These are phyloP conservation scores for Muraenolepis orangiensis DNA, from an alignment of 2,797 vertebrate genomes.

Conservation along the genomic window DNA sequence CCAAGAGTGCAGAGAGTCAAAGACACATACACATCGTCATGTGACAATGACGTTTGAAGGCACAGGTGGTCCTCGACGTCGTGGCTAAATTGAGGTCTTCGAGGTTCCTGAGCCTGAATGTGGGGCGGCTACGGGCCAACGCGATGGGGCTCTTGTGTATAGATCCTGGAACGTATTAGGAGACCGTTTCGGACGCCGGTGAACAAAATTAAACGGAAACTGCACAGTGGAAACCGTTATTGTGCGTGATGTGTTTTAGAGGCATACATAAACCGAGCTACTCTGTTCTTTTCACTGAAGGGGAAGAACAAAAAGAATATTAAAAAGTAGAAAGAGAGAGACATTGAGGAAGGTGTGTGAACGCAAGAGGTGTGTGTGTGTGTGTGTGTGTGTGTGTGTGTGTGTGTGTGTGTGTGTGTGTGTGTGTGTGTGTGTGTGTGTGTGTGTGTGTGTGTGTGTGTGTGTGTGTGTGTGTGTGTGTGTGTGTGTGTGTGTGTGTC, in stretches of 20 bases:
- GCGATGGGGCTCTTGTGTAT: not conserved
- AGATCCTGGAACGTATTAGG: not conserved
- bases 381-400: not conserved
- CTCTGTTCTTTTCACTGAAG: not conserved
- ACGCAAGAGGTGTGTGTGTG: not conserved
- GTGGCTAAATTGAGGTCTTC: not conserved
- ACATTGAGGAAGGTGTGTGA: not conserved
- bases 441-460: no score
- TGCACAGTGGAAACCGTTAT: not conserved
- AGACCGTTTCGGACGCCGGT: not conserved
- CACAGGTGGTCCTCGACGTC: not conserved
- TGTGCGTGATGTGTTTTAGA: no score
- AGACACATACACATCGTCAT: not conserved
- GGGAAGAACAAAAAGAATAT: no score
- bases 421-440: not conserved
- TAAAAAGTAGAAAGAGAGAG: not conserved
- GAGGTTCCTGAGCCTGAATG: not conserved
- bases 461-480: no score
- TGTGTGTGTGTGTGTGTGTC: not conserved
- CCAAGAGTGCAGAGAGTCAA: not conserved
- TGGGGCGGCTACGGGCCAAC: not conserved
- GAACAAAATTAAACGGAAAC: not conserved
- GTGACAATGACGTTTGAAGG: not conserved
- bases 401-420: no score
- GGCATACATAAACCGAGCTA: not conserved